Conservation (phyloP, 2,797 vertebrate genomes). For the Amblyraja radiata region DNA sequence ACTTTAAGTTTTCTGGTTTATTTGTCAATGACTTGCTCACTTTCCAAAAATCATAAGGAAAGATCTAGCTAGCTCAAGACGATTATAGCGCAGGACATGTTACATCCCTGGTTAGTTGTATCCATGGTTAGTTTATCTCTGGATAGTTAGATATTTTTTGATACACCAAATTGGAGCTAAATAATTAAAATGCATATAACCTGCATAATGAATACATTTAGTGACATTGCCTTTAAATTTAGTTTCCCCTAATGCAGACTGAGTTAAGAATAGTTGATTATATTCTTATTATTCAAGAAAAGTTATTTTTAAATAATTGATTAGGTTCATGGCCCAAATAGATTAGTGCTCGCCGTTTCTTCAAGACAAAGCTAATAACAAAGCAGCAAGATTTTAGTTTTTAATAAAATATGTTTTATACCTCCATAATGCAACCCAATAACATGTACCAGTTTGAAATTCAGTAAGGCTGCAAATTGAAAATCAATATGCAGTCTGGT, state of each 20-base stretch:
- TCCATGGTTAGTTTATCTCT: not conserved
- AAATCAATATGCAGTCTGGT: not conserved
- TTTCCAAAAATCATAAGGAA: not conserved
- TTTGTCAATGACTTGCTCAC: not conserved
- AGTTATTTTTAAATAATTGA: not conserved
- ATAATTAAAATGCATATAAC: slow-evolving; percentile 1
- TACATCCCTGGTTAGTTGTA: not conserved
- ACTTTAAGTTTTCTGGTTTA: not conserved
- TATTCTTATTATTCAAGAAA: not conserved
- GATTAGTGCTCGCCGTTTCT: not conserved
- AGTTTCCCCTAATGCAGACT: not conserved
- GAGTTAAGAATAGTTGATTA: not conserved
- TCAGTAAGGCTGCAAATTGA: not conserved
- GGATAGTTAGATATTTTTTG: not conserved
- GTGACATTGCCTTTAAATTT: not conserved
- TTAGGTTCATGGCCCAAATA: not conserved
- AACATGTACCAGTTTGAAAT: not conserved
- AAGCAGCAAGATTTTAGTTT: not conserved
- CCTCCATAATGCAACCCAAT: not conserved
- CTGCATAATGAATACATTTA: not conserved
- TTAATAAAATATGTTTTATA: not conserved
- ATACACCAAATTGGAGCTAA: not conserved
- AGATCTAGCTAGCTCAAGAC: not conserved
- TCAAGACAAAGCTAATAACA: not conserved
- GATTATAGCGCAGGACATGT: not conserved